These are phyloP conservation scores for Tamias sibiricus DNA, from an alignment of 2,113 vertebrate genomes.

Conservation along the genomic window DNA sequence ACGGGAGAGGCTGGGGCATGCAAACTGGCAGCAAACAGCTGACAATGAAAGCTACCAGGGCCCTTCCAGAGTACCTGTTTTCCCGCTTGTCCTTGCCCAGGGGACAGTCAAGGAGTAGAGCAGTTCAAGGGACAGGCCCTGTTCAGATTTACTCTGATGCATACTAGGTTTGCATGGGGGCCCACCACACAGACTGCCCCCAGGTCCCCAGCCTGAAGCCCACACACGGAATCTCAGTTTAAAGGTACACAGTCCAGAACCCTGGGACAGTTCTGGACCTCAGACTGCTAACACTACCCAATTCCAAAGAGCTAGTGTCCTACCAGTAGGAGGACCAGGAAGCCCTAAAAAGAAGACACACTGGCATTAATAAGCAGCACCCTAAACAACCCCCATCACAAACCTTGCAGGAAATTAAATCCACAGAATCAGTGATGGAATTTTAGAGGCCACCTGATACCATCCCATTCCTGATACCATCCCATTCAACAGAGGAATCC, in stretches of 20 bases:
- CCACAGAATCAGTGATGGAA: too few species aligned
- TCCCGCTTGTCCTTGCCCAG: background rate
- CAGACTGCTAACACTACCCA: fast-evolving
- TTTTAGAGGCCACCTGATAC: background rate
- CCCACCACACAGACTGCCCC: background rate
- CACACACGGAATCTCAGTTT: fast-evolving
- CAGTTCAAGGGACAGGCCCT: background rate
- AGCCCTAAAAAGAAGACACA: background rate
- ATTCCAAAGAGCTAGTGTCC: background rate
- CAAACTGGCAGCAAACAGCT: background rate
- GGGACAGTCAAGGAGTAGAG: fast-evolving
- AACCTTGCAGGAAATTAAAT: background rate
- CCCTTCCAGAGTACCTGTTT: background rate
- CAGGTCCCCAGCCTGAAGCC: background rate
- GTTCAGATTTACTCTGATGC: background rate
- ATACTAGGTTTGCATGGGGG: background rate
- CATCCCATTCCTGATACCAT: background rate
- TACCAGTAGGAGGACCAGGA: fast-evolving
- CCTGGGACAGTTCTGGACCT: background rate
- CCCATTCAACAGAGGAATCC: background rate
- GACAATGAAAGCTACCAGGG: background rate
- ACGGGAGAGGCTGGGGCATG: background rate
- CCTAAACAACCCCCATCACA: background rate
- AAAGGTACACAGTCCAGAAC: background rate
- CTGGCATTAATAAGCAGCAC: background rate